Conservation (phyloP, 2,113 vertebrate species). For the Psittacula cyanocephala region DNA sequence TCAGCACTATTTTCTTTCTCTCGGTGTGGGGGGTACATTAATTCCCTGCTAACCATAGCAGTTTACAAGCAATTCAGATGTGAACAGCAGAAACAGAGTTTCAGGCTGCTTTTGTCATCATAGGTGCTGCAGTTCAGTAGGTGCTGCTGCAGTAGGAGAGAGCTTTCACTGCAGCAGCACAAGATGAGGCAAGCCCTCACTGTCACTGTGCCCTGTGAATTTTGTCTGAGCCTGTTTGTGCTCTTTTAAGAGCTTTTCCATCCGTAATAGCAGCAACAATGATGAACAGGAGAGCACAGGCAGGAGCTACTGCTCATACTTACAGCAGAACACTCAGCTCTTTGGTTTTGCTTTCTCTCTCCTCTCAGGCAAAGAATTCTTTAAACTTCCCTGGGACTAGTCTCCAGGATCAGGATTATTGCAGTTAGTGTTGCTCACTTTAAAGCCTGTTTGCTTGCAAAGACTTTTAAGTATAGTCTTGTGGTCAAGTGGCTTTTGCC, state of each 20-base stretch:
- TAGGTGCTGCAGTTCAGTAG: background rate
- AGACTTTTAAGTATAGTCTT: background rate
- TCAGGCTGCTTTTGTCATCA: background rate
- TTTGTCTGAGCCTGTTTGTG: background rate
- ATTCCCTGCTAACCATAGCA: background rate
- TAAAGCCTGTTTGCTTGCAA: background rate
- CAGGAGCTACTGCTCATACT: background rate
- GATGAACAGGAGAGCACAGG: background rate
- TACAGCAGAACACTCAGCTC: background rate
- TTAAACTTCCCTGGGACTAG: background rate
- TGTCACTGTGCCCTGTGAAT: background rate
- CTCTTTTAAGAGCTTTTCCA: background rate
- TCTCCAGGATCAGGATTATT: background rate
- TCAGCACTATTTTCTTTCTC: background rate
- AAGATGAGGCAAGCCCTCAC: background rate
- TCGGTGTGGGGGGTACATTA: background rate
- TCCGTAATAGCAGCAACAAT: background rate
- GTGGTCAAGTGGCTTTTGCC: background rate
- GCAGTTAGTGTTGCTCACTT: background rate
- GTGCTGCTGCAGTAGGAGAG: background rate
- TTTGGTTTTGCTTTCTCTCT: background rate
- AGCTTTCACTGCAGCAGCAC: background rate
- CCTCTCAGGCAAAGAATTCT: background rate
- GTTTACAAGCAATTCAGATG: background rate
- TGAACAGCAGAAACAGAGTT: background rate